Conservation (phyloP, 2,888 invertebrate species). For the Flexamia atlantica region DNA sequence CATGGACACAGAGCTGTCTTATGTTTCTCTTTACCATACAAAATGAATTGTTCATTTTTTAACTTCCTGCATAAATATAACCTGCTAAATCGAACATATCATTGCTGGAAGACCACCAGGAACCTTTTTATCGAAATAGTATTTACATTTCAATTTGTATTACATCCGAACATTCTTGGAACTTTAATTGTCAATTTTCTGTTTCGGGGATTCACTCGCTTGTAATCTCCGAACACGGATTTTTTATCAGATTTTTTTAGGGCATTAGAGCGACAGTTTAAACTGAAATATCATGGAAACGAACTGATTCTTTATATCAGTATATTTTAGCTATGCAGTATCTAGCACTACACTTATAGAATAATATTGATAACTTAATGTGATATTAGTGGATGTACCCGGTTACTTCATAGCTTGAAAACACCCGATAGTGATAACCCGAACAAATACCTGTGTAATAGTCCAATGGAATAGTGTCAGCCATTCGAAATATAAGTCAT, state of each 20-base stretch:
- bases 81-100: constrained; percentile 19
- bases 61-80: not conserved
- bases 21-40: not conserved
- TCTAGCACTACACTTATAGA: constrained; percentile 30
- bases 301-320: constrained; percentile 29
- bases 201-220: not conserved
- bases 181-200: constrained; percentile 25
- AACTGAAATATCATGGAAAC: constrained; percentile 11
- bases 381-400: constrained; percentile 32
- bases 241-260: not conserved
- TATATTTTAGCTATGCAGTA: constrained; percentile 1
- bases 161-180: not conserved
- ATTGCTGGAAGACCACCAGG: not conserved
- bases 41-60: not conserved
- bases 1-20: too few relatives aligned
- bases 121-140: constrained; percentile 6
- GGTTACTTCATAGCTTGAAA: constrained; percentile 11
- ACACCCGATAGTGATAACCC: not conserved
- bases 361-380: constrained; percentile 35
- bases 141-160: not conserved
- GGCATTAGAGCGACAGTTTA: not conserved
- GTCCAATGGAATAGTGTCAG: not conserved
- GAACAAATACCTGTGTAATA: constrained; percentile 32
- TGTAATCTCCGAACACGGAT: not conserved
- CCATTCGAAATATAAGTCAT: not conserved